Conservation (phyloP, 2,113 vertebrate genomes). For the Anseranas semipalmata region DNA sequence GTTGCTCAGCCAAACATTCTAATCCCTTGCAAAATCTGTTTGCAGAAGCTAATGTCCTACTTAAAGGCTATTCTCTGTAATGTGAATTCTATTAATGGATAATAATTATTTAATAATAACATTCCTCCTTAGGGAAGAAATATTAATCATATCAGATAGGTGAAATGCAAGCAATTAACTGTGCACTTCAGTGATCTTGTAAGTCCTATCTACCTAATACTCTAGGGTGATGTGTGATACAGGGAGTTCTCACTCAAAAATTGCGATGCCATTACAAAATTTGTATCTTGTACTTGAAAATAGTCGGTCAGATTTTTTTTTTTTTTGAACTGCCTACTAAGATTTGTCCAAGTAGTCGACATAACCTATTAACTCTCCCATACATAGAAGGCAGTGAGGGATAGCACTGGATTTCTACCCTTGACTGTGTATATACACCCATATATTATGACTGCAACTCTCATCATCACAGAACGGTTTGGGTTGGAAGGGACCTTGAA, state of each 20-base stretch:
- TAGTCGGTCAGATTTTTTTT: background rate
- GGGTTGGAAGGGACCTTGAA: no score
- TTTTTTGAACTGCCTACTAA: background rate
- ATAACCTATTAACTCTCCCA: background rate
- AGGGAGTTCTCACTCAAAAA: background rate
- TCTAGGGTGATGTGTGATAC: background rate
- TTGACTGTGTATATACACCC: background rate
- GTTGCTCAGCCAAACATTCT: background rate
- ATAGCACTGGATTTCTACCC: background rate
- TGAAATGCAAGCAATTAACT: background rate
- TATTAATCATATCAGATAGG: background rate
- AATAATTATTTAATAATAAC: background rate
- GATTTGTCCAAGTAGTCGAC: background rate
- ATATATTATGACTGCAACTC: background rate
- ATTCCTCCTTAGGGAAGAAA: background rate
- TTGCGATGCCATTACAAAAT: background rate
- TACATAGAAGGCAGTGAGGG: background rate
- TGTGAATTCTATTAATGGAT: background rate
- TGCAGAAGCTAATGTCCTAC: background rate
- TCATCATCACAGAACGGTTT: background rate
- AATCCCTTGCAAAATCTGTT: background rate
- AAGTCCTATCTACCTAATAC: background rate
- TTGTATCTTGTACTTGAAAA: background rate
- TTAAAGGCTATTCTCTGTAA: background rate
- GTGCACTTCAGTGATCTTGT: background rate